phyloP scores from a whole-genome alignment of 2,888 invertebrate genomes.

The Erebia palarica region DNA sequence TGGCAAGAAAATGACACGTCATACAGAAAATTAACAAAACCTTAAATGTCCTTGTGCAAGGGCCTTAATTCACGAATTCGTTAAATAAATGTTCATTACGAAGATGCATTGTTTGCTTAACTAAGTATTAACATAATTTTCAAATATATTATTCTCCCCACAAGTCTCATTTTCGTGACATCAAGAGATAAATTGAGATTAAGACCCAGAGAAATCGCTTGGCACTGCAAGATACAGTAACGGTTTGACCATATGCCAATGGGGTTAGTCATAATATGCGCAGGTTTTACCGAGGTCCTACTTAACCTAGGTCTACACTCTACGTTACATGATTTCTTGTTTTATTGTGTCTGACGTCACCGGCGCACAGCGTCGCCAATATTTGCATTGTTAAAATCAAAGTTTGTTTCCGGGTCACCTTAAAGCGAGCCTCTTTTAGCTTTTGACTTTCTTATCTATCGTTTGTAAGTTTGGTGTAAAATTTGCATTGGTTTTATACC shows the following conservation, averaged over 20 bases:
- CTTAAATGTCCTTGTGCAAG: too few relatives aligned
- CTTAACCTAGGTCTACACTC: not conserved
- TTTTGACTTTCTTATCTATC: not conserved
- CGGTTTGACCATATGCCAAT: slow-evolving; percentile 35
- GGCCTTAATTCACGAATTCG: too few relatives aligned
- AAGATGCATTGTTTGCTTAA: not conserved
- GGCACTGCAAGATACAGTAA: slow-evolving; percentile 21
- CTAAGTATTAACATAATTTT: slow-evolving; percentile 1
- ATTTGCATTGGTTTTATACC: too few relatives aligned
- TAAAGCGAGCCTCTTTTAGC: not conserved
- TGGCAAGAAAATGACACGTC: too few relatives aligned
- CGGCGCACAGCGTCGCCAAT: not conserved
- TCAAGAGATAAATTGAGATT: slow-evolving; percentile 18
- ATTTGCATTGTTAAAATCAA: not conserved
- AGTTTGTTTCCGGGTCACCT: not conserved
- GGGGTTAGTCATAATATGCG: slow-evolving; percentile 22
- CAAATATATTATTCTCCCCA: slow-evolving; percentile 9
- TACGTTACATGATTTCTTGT: not conserved
- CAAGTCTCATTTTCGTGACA: slow-evolving; percentile 19
- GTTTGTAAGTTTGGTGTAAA: too few relatives aligned
- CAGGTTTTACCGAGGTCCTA: not conserved
- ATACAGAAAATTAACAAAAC: too few relatives aligned
- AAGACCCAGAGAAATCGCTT: slow-evolving; percentile 31
- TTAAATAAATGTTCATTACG: too few relatives aligned
- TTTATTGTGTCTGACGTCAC: not conserved